phyloP scores from a whole-genome alignment of 2,113 vertebrate species.

The Misgurnus anguillicaudatus region DNA sequence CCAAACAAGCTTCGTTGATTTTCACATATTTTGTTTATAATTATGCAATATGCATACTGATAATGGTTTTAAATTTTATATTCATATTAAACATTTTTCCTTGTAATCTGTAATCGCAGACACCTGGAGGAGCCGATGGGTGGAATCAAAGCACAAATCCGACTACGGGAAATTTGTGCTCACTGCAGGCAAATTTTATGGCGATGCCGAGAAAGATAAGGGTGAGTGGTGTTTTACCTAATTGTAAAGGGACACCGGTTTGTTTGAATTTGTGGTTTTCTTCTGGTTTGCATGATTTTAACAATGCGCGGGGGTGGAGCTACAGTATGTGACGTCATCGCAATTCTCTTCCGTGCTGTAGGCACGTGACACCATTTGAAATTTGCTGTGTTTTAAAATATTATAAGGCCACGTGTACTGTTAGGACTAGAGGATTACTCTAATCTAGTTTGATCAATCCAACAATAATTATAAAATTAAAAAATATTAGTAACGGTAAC shows the following conservation, averaged over 20 bases:
- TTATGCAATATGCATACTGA: background rate
- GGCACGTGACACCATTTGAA: background rate
- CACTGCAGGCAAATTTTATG: slow-evolving; percentile 78
- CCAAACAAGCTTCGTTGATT: background rate
- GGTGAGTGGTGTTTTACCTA: slow-evolving; percentile 63
- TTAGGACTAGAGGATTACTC: background rate
- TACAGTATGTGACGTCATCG: background rate
- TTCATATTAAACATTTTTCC: background rate
- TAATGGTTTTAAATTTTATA: background rate
- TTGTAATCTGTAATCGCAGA: slow-evolving; percentile 62
- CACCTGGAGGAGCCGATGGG: slow-evolving; percentile 75
- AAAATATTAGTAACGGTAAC: background rate
- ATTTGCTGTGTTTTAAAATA: slow-evolving; percentile 9
- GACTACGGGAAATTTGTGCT: slow-evolving; percentile 80
- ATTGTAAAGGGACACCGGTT: background rate
- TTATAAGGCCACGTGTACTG: background rate
- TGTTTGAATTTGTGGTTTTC: slow-evolving; percentile 15
- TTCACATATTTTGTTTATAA: background rate
- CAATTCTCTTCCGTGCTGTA: background rate
- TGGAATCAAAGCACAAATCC: slow-evolving; percentile 77
- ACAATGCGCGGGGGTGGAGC: background rate
- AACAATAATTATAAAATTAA: background rate
- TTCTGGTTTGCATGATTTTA: slow-evolving; percentile 17
- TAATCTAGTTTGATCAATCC: background rate
- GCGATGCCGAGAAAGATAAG: slow-evolving; percentile 80